Conservation (phyloP, 2,113 vertebrate species). For the Vidua chalybeata region DNA sequence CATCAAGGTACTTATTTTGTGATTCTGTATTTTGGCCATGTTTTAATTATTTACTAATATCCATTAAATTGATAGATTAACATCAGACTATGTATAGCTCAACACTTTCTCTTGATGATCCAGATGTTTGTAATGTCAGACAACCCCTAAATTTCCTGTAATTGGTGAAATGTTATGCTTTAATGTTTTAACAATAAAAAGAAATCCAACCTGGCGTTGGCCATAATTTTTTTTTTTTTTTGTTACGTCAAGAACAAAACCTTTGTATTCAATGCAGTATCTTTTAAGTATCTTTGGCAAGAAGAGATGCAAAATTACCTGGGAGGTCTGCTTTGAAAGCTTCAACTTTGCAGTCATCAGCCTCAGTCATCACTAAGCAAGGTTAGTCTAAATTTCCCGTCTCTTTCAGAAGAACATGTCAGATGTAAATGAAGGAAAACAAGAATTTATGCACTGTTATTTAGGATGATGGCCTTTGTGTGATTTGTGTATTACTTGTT, state of each 20-base stretch:
- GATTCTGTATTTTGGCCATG: constrained; percentile 56
- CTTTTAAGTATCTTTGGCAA: not conserved
- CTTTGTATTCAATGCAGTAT: not conserved
- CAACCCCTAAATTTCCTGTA: constrained; percentile 36
- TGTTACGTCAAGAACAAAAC: not conserved
- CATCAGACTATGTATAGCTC: constrained; percentile 36
- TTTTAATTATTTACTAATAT: constrained; percentile 64
- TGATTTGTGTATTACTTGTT: not conserved
- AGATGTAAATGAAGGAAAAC: not conserved
- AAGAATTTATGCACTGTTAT: not conserved
- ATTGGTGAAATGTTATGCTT: constrained; percentile 65
- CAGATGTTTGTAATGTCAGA: constrained; percentile 49
- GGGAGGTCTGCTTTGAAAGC: not conserved
- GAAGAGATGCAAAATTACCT: not conserved
- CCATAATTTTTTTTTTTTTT: not conserved
- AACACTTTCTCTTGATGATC: constrained; percentile 46
- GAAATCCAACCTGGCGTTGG: not conserved
- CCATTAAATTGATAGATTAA: constrained; percentile 49
- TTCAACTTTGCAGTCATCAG: not conserved
- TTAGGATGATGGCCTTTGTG: not conserved
- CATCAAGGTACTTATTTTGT: constrained; percentile 56
- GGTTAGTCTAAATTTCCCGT: not conserved
- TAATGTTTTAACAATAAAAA: constrained; percentile 73
- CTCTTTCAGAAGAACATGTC: not conserved
- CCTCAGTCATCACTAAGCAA: not conserved